Evolutionary conservation across 2,888 invertebrate genomes (phyloP).

Genomic region (Andrena marginata): DNA sequence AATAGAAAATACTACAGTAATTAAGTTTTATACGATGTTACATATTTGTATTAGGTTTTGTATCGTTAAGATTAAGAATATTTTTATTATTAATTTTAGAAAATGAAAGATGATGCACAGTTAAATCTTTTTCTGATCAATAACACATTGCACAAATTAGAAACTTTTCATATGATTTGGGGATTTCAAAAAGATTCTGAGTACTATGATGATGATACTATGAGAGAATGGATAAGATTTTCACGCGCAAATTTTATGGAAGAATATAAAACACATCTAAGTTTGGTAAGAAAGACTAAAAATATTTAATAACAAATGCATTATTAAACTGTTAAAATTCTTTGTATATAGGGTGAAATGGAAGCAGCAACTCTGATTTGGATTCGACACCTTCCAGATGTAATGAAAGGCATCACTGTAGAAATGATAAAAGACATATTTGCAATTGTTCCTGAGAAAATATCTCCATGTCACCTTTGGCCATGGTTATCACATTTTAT

Average conservation of each 20-base stretch:
- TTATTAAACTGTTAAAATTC: slow-evolving; percentile 20
- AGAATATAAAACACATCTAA: slow-evolving; percentile 82
- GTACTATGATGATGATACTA: slow-evolving; percentile 67
- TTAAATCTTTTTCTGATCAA: slow-evolving; percentile 65
- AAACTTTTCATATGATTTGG: slow-evolving; percentile 83
- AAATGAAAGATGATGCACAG: slow-evolving; percentile 52
- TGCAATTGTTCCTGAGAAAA: slow-evolving; percentile 72
- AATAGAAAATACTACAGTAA: slow-evolving; percentile 68
- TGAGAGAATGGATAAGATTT: slow-evolving; percentile 85
- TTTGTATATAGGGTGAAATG: slow-evolving; percentile 74
- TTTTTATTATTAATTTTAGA: slow-evolving; percentile 43
- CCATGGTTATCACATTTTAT: slow-evolving; percentile 81
- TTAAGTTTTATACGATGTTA: slow-evolving; percentile 1
- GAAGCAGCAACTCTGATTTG: slow-evolving; percentile 81
- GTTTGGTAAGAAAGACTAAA: slow-evolving; percentile 79
- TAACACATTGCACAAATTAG: slow-evolving; percentile 80
- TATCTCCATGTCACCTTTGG: slow-evolving; percentile 69
- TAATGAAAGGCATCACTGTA: slow-evolving; percentile 72
- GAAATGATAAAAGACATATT: slow-evolving; percentile 74
- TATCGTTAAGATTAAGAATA: slow-evolving; percentile 1
- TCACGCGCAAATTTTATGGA: slow-evolving; percentile 82
- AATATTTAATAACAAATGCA: not conserved
- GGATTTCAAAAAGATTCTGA: slow-evolving; percentile 64
- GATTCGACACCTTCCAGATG: slow-evolving; percentile 79
- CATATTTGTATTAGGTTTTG: not conserved